Evolutionary conservation across 1,140 invertebrate genomes (phyloP).

Genomic region (Apis florea): DNA sequence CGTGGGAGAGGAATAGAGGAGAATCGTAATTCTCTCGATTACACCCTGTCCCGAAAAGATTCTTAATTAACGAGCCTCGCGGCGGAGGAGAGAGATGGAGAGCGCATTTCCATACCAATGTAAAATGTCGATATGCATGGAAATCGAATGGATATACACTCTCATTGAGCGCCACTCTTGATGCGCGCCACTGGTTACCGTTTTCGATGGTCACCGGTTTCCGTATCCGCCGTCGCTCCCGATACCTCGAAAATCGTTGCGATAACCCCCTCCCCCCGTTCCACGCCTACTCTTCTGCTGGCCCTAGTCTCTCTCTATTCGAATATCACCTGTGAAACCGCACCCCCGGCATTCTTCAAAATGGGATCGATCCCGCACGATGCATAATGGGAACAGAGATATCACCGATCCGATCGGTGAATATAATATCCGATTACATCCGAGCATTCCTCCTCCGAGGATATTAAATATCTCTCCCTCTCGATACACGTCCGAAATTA

Average conservation of each 20-base stretch:
- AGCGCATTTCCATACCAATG: background rate
- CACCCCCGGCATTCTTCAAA: slow-evolving; percentile 58
- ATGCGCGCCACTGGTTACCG: slow-evolving; percentile 3
- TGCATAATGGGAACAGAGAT: slow-evolving; percentile 66
- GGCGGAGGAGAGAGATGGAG: background rate
- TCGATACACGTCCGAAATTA: too few relatives aligned
- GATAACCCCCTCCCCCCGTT: background rate
- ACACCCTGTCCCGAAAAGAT: background rate
- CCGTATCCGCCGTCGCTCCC: slow-evolving; percentile 15
- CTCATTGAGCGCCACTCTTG: background rate
- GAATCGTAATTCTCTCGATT: background rate
- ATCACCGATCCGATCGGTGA: slow-evolving; percentile 62
- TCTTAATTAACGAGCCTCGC: background rate
- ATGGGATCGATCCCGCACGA: slow-evolving; percentile 64
- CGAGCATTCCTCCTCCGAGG: background rate
- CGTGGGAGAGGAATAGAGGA: too few relatives aligned
- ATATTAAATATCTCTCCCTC: slow-evolving; percentile 14
- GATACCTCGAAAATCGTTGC: slow-evolving; percentile 33
- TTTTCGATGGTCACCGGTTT: background rate
- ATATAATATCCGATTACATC: slow-evolving; percentile 69
- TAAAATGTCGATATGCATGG: background rate
- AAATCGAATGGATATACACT: background rate
- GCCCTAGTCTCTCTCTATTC: slow-evolving; percentile 57
- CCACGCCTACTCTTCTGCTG: background rate
- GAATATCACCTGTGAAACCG: slow-evolving; percentile 59